Conservation (phyloP, 2,113 vertebrate species). For the Pipra filicauda region DNA sequence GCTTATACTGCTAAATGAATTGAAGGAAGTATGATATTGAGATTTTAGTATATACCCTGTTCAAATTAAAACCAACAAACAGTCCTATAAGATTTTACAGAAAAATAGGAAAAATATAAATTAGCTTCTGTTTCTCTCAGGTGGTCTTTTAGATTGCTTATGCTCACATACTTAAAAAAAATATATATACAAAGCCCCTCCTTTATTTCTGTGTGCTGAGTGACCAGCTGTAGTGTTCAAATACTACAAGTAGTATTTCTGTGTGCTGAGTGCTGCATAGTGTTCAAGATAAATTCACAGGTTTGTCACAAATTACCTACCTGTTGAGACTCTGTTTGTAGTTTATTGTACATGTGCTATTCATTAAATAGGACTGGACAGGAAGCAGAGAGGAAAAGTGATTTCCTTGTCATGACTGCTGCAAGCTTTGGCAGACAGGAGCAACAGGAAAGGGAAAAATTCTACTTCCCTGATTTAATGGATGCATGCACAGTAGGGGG, state of each 20-base stretch:
- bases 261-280: background rate
- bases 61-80: background rate
- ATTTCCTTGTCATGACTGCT: background rate
- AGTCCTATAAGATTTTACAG: background rate
- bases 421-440: fast-evolving
- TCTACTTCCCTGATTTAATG: background rate
- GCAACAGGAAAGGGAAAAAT: background rate
- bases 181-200: fast-evolving
- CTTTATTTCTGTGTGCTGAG: background rate
- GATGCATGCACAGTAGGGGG: background rate
- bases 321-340: background rate
- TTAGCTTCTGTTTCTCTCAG: background rate
- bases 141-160: background rate
- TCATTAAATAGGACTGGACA: background rate
- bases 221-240: too few relatives aligned
- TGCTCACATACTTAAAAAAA: background rate
- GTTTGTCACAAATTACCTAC: background rate
- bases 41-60: background rate
- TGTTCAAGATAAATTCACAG: background rate
- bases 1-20: background rate
- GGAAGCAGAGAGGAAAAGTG: background rate
- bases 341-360: background rate
- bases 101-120: background rate
- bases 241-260: too few relatives aligned
- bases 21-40: background rate